Evolutionary conservation across 2,113 vertebrate genomes (phyloP).

Genomic region (Poecile atricapillus): DNA sequence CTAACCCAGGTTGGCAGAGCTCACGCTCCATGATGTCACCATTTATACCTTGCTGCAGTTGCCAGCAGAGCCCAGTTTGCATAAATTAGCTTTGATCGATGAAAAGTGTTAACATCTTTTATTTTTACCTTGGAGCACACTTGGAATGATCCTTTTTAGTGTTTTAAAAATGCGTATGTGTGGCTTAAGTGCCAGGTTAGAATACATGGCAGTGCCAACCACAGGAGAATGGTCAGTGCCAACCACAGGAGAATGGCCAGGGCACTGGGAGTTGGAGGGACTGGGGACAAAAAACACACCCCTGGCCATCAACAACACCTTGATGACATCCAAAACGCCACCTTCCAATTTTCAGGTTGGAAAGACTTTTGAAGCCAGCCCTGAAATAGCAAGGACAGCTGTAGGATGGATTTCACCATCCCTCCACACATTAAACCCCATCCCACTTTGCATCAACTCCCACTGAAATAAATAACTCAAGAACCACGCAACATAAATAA

Average conservation of each 20-base stretch:
- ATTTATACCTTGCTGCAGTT: background rate
- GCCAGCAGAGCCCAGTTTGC: background rate
- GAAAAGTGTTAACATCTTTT: constrained; percentile 17
- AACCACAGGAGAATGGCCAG: background rate
- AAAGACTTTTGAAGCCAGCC: background rate
- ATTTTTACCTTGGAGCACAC: background rate
- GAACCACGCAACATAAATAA: constrained; percentile 36
- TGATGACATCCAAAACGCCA: background rate
- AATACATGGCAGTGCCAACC: background rate
- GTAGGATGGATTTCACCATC: constrained; percentile 25
- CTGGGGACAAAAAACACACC: background rate
- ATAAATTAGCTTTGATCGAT: constrained; percentile 44
- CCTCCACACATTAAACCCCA: background rate
- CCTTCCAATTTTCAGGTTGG: background rate
- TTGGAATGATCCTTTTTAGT: constrained; percentile 3
- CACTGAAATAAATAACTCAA: constrained; percentile 45
- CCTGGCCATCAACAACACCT: background rate
- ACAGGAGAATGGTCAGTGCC: background rate
- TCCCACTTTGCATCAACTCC: constrained; percentile 23
- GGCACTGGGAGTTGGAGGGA: background rate
- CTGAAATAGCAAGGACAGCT: constrained; percentile 35
- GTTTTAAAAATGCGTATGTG: background rate
- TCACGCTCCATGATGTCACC: constrained; percentile 27
- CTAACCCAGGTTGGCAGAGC: constrained; percentile 35
- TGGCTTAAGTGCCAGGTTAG: background rate